Base-by-base conservation (phyloP, 92 coral and sea anemone species). In the Porites rus region DNA sequence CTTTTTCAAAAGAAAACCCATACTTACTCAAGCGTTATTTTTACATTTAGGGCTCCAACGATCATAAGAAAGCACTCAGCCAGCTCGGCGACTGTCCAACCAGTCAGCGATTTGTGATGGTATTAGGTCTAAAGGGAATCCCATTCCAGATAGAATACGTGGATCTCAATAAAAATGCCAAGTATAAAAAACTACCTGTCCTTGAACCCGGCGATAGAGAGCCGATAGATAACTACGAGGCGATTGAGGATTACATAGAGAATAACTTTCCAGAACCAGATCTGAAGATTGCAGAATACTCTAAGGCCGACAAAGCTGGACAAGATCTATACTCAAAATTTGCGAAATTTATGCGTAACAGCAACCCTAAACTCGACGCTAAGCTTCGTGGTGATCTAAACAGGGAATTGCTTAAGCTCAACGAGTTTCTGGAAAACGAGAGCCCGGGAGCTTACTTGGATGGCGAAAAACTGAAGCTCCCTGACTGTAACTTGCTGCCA, bases 401-500 rank as follows among this genome's bases (percentile, higher is more conserved):
- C 65, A 75, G 61, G 67, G 91, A 81, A 24, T 86, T 94, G 8
- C 51, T 6, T 20, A 87, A 90, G 19, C 66, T 90, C 24, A 58
- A 94, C 75, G 67, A 76, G 72, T 72, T 71, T 72, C 82, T 94
- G 79, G 66, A 65, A 14, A 69, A 54, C 10, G 12, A 61, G 31
- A 52, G 78, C 3, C 77, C 81, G 51, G 83, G 96, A 14, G 65
- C 74, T 1, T 94, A 69, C 68, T 78, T 94, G n/a, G 90, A 88
- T 69, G 95, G 98, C 0, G 71, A 90, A 51, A 52, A 38, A 0
- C 63, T 94, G 43, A 90, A 76, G 75, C 60, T 92, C 6, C 98
- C 98, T 2, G 98, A 94, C 80, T 94, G 98, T 83, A 90, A 76
- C 80, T 66, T 94, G 74, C 75, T 94, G 25, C 98, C 98, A 14